Evolutionary conservation across 2,888 invertebrate species (phyloP), one percentile per base, ranked within the genome.

Genomic region (Microctonus aethiopoides): DNA sequence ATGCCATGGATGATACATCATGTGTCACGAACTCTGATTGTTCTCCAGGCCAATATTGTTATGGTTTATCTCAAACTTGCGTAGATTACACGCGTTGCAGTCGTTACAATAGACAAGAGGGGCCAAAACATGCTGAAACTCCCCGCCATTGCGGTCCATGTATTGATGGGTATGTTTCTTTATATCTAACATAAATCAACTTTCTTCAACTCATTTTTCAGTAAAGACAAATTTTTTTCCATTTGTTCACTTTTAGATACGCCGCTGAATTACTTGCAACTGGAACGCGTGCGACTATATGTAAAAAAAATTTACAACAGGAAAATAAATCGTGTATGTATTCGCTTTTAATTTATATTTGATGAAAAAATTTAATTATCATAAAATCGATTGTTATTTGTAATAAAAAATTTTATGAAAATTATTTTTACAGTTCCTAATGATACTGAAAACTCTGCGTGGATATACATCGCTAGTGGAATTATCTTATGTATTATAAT

Each of bases 141-240:
- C 72, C 78, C 0, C 75, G 74, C 0, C 80, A 79, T 26, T 80
- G 80, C n/a, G 80, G 80, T 51, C 62, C 74, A 1, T 80, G 80
- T 41, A 61, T 74, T 2, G 24, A 74, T 16, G 77, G 77, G 80
- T 80, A 57, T 74, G 60, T 73, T 70, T 70, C 13, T 46, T 24
- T 2, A 11, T 34, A 51, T 59, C 36, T 46, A 1, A 4, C 3
- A 16, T 4, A 3, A 46, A 46, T 46, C 26, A 11, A 29, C 34
- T 62, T 54, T 62, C 16, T 16, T n/a, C 10, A 16, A 39, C 24
- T 32, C 24, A 13, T 60, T 32, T 39, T 60, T 22, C 16, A 60
- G 29, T 54, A 52, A 26, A 29, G 7, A 29, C 7, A 29, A 52
- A 26, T 7, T 16, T 46, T 56, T 63, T 64, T 9, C 59, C 1